Evolutionary conservation across 2,113 vertebrate species (phyloP).

Genomic region (Amazona guildingii): DNA sequence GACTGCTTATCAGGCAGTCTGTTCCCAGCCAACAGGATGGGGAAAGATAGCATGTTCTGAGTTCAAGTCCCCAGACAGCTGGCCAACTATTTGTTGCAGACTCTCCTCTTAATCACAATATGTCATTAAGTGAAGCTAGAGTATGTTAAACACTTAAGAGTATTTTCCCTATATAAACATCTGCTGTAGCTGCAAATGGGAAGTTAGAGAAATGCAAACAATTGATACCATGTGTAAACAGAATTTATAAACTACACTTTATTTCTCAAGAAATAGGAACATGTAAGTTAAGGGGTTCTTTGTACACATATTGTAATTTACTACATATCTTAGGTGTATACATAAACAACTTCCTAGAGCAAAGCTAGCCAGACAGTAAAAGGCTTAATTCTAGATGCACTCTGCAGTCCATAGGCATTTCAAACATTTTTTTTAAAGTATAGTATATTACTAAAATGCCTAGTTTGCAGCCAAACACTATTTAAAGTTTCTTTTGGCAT

Average conservation of each 20-base stretch:
- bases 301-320: background rate
- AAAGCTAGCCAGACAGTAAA: background rate
- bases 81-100: background rate
- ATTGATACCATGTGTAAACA: background rate
- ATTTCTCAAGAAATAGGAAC: background rate
- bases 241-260: background rate
- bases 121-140: background rate
- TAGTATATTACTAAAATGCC: background rate
- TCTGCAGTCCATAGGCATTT: background rate
- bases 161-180: slow-evolving; percentile 28
- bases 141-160: background rate
- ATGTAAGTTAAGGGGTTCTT: background rate
- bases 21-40: background rate
- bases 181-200: background rate
- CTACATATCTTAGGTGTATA: background rate
- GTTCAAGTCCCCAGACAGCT: fast-evolving
- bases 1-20: background rate
- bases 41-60: background rate
- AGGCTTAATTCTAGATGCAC: background rate
- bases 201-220: background rate
- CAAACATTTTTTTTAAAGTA: background rate
- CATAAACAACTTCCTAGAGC: background rate
- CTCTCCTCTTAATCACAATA: background rate
- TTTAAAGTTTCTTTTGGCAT: background rate
- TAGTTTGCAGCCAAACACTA: background rate